Percentiles rank a stretch among this genome's conserved stretches.
Conservation (phyloP, 2,888 invertebrate species). For the Drosophila helvetica region DNA sequence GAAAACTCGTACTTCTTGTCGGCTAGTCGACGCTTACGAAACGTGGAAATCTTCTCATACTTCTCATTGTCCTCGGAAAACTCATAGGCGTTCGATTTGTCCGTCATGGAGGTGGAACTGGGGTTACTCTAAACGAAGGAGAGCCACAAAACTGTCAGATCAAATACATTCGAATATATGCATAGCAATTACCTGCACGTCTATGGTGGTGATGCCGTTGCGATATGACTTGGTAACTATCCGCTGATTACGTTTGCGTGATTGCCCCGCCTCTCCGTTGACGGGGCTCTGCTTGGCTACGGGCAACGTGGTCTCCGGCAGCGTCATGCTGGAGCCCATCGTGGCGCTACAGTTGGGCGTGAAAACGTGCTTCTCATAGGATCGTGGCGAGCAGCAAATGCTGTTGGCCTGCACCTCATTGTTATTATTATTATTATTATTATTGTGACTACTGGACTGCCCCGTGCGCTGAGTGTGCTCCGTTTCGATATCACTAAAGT, state of each 20-base stretch:
- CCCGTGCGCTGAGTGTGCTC: conserved; percentile 84
- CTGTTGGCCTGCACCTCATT: conserved; percentile 38
- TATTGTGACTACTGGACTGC: conserved; percentile 32
- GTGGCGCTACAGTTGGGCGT: conserved; percentile 80
- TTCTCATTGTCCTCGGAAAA: conserved; percentile 93
- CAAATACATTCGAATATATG: background rate
- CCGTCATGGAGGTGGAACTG: conserved; percentile 86
- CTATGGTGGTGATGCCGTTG: conserved; percentile 82
- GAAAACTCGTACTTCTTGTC: conserved; percentile 97
- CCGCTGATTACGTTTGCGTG: conserved; percentile 79
- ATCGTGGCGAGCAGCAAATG: conserved; percentile 64
- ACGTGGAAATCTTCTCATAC: conserved; percentile 93
- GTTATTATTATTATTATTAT: conserved; percentile 78
- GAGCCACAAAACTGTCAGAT: background rate
- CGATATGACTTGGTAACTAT: conserved; percentile 83
- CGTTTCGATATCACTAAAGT: conserved; percentile 87
- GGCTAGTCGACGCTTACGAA: conserved; percentile 92
- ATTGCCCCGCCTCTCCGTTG: conserved; percentile 64
- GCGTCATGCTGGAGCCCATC: conserved; percentile 30
- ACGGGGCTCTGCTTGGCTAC: conserved; percentile 40
- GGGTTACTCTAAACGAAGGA: conserved; percentile 45
- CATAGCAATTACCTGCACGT: conserved; percentile 66
- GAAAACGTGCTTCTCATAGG: conserved; percentile 85
- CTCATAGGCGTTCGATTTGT: conserved; percentile 88
- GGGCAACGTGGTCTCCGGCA: conserved; percentile 55